Evolutionary conservation across 1,140 invertebrate genomes (phyloP).

Genomic region (Pseudoatta argentina): DNA sequence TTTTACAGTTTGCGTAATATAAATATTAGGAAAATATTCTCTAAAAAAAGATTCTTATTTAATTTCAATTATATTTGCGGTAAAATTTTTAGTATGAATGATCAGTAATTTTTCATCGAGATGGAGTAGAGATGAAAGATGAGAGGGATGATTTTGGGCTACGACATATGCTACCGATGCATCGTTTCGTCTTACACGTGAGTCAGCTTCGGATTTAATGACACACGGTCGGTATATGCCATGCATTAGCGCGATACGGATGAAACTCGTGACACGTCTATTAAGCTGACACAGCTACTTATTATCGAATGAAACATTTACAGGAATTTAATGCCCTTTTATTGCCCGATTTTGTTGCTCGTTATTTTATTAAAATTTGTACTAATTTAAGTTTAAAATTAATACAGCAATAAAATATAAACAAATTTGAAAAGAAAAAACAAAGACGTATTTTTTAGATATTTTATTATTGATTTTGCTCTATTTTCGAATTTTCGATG

Average conservation of each 20-base stretch:
- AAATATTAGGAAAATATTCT: background rate
- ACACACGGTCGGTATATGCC: conserved; percentile 12
- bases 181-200: conserved; percentile 33
- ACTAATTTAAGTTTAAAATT: background rate
- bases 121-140: background rate
- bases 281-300: background rate
- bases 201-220: conserved; percentile 53
- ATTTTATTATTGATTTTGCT: background rate
- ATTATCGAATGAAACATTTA: conserved; percentile 8
- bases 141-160: conserved; percentile 37
- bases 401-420: background rate
- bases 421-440: background rate
- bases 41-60: background rate
- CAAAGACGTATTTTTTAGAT: background rate
- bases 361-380: background rate
- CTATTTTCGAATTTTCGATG: background rate
- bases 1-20: background rate
- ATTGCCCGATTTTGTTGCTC: background rate
- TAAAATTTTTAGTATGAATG: background rate
- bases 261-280: conserved; percentile 24
- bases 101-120: background rate
- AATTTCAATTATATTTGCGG: background rate
- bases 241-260: conserved; percentile 13
- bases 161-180: conserved; percentile 33
- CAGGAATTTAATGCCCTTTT: background rate